Conservation (phyloP, 2,888 invertebrate species). For the Saturnia japonica region DNA sequence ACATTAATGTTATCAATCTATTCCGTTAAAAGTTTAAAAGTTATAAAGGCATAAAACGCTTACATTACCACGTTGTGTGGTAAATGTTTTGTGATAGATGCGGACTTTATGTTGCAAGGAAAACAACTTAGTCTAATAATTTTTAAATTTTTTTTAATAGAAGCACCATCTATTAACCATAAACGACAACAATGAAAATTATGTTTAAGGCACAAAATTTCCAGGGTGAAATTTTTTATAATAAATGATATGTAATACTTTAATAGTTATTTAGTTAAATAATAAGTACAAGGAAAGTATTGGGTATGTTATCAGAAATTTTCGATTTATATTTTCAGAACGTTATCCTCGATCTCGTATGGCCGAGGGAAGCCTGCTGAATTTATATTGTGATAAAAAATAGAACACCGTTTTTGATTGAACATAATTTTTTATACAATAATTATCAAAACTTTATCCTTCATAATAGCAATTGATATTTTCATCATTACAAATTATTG, state of each 20-base stretch:
- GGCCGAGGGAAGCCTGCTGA: constrained; percentile 78
- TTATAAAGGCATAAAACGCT: no score
- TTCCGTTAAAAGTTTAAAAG: neutral
- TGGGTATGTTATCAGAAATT: constrained; percentile 15
- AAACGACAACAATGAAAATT: neutral
- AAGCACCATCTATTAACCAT: constrained; percentile 14
- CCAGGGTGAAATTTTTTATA: neutral
- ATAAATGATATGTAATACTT: neutral
- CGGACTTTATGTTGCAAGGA: no score
- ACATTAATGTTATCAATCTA: no score
- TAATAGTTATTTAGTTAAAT: no score
- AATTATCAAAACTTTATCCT: neutral
- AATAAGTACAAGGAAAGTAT: constrained; percentile 35
- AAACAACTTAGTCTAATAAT: no score
- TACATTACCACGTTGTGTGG: no score
- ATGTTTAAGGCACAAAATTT: neutral
- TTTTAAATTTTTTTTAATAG: no score
- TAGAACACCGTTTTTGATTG: neutral
- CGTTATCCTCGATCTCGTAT: constrained; percentile 64
- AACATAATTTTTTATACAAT: neutral
- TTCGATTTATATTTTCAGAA: constrained; percentile 73
- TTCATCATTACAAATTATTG: no score
- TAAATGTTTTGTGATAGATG: no score
- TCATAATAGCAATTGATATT: neutral
- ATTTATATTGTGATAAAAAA: constrained; percentile 53